phyloP scores from a whole-genome alignment of 2,113 vertebrate species.

The Pagrus major region DNA sequence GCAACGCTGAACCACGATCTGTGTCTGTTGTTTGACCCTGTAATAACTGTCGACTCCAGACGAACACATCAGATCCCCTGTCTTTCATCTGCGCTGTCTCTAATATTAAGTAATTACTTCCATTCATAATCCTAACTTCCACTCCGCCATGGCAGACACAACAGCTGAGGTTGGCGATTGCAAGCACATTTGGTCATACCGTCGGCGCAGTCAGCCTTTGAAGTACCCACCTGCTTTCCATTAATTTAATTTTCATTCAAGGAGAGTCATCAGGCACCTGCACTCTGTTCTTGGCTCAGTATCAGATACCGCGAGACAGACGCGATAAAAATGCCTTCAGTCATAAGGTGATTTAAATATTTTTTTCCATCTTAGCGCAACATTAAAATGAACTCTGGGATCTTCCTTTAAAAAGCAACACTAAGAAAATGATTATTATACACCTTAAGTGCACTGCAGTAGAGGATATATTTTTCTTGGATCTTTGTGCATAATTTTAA shows the following conservation, averaged over 20 bases:
- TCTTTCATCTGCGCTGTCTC: conserved; percentile 49
- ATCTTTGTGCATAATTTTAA: conserved; percentile 4
- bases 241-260: conserved; percentile 74
- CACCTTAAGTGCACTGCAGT: background rate
- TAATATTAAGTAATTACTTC: conserved; percentile 64
- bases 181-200: conserved; percentile 57
- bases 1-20: conserved; percentile 18
- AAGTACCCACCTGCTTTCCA: conserved; percentile 76
- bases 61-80: conserved; percentile 29
- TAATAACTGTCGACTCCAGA: conserved; percentile 31
- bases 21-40: conserved; percentile 25
- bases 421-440: background rate
- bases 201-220: conserved; percentile 64
- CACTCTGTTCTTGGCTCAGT: conserved; percentile 58
- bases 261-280: conserved; percentile 70
- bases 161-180: conserved; percentile 65
- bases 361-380: conserved; percentile 25
- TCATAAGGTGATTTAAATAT: conserved; percentile 34
- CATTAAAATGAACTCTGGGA: conserved; percentile 39
- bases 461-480: background rate
- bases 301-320: conserved; percentile 56
- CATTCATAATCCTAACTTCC: conserved; percentile 47
- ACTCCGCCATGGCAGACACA: conserved; percentile 47
- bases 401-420: conserved; percentile 14
- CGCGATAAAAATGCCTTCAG: conserved; percentile 49